Percentiles rank a stretch among this genome's conserved stretches.
phyloP scores from a whole-genome alignment of 2,888 invertebrate species.

The Lacanobia wlatinum region DNA sequence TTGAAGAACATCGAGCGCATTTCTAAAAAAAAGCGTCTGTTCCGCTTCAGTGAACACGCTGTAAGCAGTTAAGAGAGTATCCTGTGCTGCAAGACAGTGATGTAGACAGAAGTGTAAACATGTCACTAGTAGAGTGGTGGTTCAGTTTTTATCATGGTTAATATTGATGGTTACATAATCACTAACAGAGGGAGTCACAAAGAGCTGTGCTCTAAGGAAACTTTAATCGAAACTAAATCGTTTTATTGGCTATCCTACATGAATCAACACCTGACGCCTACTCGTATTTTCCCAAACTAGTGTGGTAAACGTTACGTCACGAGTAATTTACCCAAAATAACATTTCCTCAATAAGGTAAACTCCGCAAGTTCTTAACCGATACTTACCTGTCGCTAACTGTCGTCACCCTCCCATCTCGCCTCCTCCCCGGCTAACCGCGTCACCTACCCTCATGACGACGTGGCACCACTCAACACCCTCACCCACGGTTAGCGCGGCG shows the following conservation, averaged over 20 bases:
- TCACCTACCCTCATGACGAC: background rate
- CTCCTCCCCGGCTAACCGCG: background rate
- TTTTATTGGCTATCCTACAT: background rate
- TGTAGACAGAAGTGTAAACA: too few species aligned
- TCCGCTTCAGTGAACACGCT: background rate
- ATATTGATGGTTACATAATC: too few species aligned
- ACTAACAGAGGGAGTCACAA: background rate
- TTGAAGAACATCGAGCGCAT: background rate
- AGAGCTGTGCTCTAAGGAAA: background rate
- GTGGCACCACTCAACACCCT: slow-evolving; percentile 17
- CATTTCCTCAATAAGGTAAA: background rate
- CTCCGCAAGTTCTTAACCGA: background rate
- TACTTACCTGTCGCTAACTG: background rate
- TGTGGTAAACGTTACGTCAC: background rate
- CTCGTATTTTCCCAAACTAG: too few species aligned
- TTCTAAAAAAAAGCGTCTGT: background rate
- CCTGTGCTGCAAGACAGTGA: background rate
- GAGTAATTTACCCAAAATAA: background rate
- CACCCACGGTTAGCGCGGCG: background rate
- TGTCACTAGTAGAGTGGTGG: background rate
- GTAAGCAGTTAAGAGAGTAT: background rate
- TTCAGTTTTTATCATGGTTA: background rate
- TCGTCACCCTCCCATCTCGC: background rate
- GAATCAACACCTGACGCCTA: background rate
- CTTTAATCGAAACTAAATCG: background rate